These are phyloP conservation scores for Pantherophis vulpinus DNA, from an alignment of 2,797 vertebrate genomes.

Conservation along the genomic window DNA sequence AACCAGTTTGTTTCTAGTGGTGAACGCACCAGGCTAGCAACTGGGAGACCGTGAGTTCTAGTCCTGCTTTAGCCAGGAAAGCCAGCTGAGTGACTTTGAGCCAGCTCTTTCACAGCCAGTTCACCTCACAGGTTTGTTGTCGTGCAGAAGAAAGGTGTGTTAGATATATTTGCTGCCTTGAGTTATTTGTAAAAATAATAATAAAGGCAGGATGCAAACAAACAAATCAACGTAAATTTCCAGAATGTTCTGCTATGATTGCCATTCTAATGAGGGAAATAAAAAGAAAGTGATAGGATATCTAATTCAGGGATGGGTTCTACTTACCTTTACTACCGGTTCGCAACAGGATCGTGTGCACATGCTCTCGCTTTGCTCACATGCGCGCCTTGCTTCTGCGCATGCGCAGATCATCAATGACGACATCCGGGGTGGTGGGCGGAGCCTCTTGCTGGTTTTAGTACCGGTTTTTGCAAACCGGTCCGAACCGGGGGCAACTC, in stretches of 20 bases:
- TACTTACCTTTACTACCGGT: too few species aligned
- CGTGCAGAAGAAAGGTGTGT: not conserved
- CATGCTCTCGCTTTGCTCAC: too few species aligned
- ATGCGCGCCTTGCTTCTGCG: too few species aligned
- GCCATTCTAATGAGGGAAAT: not conserved
- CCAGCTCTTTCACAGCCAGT: not conserved
- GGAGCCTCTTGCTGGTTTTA: too few species aligned
- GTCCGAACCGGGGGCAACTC: too few species aligned
- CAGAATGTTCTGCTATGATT: not conserved
- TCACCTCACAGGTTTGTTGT: not conserved
- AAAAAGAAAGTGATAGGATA: not conserved
- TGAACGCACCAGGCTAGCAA: not conserved
- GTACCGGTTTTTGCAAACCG: too few species aligned
- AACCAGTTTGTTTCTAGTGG: not conserved
- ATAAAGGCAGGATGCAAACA: not conserved
- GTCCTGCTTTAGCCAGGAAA: not conserved
- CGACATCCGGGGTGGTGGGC: too few species aligned
- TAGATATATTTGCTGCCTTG: not conserved
- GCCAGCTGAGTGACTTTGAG: not conserved
- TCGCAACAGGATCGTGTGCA: too few species aligned
- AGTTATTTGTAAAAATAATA: not conserved
- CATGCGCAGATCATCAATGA: too few species aligned
- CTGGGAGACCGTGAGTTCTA: not conserved
- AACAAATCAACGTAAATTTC: not conserved
- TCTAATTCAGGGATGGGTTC: not conserved